Conservation (phyloP, 2,797 vertebrate species). For the Hyperoplus lanceolatus region DNA sequence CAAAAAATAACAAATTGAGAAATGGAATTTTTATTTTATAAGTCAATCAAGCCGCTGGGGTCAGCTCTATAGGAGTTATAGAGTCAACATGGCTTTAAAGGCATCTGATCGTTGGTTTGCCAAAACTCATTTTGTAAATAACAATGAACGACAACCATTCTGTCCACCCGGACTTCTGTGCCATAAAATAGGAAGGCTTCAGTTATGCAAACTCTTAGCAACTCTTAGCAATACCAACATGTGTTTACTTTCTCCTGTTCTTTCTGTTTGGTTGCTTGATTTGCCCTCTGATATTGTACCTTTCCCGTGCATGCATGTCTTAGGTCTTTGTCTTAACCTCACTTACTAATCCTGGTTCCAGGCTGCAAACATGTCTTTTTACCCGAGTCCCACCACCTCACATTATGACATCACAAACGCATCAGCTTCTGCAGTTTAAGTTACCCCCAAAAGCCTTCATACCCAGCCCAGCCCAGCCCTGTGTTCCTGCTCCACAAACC, state of each 20-base stretch:
- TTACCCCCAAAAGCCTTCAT: not conserved
- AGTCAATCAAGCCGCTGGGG: constrained; percentile 94
- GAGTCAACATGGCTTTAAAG: constrained; percentile 96
- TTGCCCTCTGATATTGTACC: constrained; percentile 26
- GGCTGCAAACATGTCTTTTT: too few species aligned
- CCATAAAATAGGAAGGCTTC: constrained; percentile 96
- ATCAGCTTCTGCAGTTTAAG: constrained; percentile 19
- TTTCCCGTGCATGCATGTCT: constrained; percentile 53
- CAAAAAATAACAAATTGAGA: constrained; percentile 85
- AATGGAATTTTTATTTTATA: constrained; percentile 99
- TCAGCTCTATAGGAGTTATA: constrained; percentile 92
- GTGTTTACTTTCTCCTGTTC: constrained; percentile 53
- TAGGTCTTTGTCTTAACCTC: constrained; percentile 43
- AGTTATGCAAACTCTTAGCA: constrained; percentile 85
- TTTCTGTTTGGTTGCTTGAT: constrained; percentile 46
- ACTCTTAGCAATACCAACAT: constrained; percentile 88
- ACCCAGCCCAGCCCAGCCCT: not conserved
- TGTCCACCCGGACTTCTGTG: constrained; percentile 91
- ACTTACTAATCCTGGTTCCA: constrained; percentile 40
- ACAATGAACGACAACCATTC: constrained; percentile 88
- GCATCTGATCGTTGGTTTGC: constrained; percentile 92
- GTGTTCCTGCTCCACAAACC: constrained; percentile 22
- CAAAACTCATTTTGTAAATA: constrained; percentile 98
- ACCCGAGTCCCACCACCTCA: not conserved
- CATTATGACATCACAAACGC: not conserved